Evolutionary conservation across 2,113 vertebrate species (phyloP).

Genomic region (Cheilinus undulatus): DNA sequence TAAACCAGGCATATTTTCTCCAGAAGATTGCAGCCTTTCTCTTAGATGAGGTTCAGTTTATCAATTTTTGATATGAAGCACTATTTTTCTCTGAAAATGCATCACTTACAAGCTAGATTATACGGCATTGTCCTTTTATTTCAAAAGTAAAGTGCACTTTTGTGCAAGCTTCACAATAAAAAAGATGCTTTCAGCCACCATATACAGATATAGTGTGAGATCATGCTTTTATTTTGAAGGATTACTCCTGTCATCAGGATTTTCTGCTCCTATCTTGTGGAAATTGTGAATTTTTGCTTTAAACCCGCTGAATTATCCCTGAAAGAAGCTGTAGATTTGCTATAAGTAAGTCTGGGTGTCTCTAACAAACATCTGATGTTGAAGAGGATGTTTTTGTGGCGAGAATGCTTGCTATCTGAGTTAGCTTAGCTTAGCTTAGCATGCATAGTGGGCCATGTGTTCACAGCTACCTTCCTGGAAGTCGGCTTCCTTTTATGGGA

Average conservation of each 20-base stretch:
- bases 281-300: background rate
- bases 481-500: constrained; percentile 58
- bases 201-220: background rate
- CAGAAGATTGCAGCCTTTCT: too few species aligned
- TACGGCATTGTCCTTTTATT: background rate
- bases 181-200: background rate
- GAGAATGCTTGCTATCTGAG: background rate
- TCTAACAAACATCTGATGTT: background rate
- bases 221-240: constrained; percentile 16
- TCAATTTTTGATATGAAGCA: too few species aligned
- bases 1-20: background rate
- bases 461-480: background rate
- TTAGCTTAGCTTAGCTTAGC: constrained; percentile 1
- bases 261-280: background rate
- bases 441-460: constrained; percentile 23
- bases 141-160: background rate
- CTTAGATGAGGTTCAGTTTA: too few species aligned
- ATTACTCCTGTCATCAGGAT: background rate
- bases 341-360: background rate
- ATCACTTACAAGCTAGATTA: background rate
- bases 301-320: background rate
- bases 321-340: background rate
- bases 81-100: background rate
- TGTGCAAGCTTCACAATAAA: background rate
- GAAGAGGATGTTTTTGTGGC: too few species aligned